phyloP scores from a whole-genome alignment of 1,140 invertebrate genomes.

The Tetraneura akinire region DNA sequence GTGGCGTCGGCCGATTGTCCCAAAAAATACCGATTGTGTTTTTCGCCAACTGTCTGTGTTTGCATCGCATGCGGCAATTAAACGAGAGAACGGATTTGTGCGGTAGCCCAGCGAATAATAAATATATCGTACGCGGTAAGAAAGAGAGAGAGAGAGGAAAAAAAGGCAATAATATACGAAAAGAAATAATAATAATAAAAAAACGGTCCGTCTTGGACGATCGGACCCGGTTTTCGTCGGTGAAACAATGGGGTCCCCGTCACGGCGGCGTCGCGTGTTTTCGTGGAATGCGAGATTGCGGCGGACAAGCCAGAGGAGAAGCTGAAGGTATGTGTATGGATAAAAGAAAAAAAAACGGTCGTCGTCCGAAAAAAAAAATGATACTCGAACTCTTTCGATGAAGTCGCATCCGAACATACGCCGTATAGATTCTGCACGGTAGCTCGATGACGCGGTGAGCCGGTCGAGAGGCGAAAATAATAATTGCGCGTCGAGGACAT shows the following conservation, averaged over 20 bases:
- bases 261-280: background rate
- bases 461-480: slow-evolving; percentile 1
- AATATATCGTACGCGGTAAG: too few relatives aligned
- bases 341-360: slow-evolving; percentile 7
- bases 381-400: too few relatives aligned
- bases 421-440: too few relatives aligned
- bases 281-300: background rate
- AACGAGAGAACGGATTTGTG: slow-evolving; percentile 3
- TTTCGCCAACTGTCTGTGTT: background rate
- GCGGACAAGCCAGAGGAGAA: background rate
- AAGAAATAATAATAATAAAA: background rate
- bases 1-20: slow-evolving; percentile 31
- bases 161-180: too few relatives aligned
- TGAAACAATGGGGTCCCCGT: background rate
- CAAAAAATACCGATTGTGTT: slow-evolving; percentile 13
- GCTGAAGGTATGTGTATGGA: too few relatives aligned
- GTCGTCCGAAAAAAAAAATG: too few relatives aligned
- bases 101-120: background rate
- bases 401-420: too few relatives aligned
- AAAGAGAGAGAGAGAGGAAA: background rate
- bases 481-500: background rate
- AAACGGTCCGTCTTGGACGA: slow-evolving; percentile 5
- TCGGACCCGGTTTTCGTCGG: background rate
- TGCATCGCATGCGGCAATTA: background rate
- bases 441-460: background rate